Conservation (phyloP, 2,797 vertebrate genomes). For the Urocyon cinereoargenteus region DNA sequence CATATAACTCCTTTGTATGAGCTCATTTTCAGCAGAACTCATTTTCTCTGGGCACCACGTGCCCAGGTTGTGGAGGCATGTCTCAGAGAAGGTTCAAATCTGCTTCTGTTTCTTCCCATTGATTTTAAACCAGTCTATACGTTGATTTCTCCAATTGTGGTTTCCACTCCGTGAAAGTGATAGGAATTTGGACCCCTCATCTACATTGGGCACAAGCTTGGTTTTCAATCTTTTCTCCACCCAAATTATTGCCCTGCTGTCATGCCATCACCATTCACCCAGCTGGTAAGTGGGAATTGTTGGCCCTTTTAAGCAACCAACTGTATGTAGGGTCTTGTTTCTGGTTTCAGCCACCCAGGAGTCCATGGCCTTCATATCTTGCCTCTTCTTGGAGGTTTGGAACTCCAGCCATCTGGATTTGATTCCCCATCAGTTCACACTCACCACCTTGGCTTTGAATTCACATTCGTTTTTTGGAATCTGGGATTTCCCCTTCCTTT, state of each 20-base stretch:
- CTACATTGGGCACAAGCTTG: not conserved
- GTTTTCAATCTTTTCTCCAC: not conserved
- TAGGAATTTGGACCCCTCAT: not conserved
- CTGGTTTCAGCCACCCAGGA: not conserved
- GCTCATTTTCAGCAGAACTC: not conserved
- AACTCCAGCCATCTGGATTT: not conserved
- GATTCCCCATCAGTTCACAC: not conserved
- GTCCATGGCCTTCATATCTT: not conserved
- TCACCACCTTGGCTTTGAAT: not conserved
- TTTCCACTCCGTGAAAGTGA: not conserved
- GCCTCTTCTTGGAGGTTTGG: not conserved
- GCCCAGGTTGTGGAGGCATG: not conserved
- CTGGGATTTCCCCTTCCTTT: not conserved
- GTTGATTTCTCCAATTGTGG: not conserved
- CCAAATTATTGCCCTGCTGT: not conserved
- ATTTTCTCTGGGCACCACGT: not conserved
- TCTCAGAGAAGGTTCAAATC: not conserved
- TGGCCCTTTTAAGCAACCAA: not conserved
- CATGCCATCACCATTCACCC: not conserved
- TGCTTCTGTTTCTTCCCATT: conserved; percentile 1
- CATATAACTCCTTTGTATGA: not conserved
- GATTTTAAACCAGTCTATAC: not conserved
- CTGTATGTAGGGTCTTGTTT: not conserved
- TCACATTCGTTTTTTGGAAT: conserved; percentile 9
- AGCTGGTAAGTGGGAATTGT: not conserved